Conservation (phyloP, 2,888 invertebrate genomes). For the Desoria tigrina region DNA sequence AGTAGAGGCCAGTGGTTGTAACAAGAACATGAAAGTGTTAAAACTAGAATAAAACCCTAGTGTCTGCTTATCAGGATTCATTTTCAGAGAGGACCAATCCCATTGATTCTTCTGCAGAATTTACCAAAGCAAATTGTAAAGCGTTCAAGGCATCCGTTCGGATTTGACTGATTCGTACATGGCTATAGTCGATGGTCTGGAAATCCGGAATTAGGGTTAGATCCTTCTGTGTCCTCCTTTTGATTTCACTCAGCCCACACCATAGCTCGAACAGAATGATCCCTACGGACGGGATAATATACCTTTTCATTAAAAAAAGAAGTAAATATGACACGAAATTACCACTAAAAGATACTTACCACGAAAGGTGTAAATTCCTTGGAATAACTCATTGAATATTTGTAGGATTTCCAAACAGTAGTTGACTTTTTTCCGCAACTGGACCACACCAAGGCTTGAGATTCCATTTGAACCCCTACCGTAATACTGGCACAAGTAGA, state of each 20-base stretch:
- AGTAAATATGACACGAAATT: no score
- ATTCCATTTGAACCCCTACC: constrained; percentile 33
- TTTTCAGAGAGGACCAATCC: not conserved
- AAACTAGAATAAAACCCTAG: no score
- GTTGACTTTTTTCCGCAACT: constrained; percentile 35
- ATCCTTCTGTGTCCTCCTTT: not conserved
- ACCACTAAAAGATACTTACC: constrained; percentile 36
- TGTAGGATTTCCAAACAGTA: constrained; percentile 32
- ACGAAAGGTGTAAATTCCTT: constrained; percentile 39
- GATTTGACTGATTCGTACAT: constrained; percentile 8
- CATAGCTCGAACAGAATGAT: constrained; percentile 46
- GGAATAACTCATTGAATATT: constrained; percentile 29
- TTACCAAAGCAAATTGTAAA: constrained; percentile 35
- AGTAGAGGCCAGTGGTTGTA: no score
- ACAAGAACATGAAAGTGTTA: no score
- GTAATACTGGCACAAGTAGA: constrained; percentile 39
- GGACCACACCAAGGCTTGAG: not conserved
- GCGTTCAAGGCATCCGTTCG: constrained; percentile 31
- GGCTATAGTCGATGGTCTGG: not conserved
- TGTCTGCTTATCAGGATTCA: not conserved
- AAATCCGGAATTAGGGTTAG: not conserved
- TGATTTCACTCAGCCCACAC: constrained; percentile 30
- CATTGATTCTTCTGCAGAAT: constrained; percentile 41
- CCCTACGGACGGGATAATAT: constrained; percentile 40
- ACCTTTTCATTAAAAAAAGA: constrained; percentile 10